Conservation (phyloP, 2,888 invertebrate genomes). For the Drosophila vallismaia region DNA sequence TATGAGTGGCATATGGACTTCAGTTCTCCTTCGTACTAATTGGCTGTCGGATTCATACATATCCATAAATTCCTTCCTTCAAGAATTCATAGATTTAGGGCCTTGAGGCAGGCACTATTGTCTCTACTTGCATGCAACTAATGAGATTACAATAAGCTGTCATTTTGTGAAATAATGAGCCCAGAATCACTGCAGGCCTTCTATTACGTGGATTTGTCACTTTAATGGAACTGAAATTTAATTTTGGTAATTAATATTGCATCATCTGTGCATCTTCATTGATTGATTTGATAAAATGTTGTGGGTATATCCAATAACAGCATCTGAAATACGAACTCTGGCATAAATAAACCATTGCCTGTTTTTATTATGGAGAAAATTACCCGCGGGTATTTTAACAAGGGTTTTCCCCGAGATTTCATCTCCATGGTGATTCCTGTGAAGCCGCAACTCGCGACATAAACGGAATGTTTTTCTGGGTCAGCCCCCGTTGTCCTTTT, state of each 20-base stretch:
- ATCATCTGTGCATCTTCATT: conserved; percentile 15
- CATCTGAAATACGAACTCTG: conserved; percentile 1
- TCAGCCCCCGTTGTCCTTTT: conserved; percentile 25
- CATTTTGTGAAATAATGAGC: conserved; percentile 14
- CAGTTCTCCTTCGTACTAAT: conserved; percentile 15
- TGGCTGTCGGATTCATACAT: conserved; percentile 14
- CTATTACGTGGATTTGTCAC: conserved; percentile 6
- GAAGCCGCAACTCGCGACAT: conserved; percentile 22
- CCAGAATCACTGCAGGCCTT: not conserved
- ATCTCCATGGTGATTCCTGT: conserved; percentile 37
- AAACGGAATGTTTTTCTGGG: conserved; percentile 49
- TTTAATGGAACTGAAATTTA: conserved; percentile 15
- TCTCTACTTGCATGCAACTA: not conserved
- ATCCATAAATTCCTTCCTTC: not conserved
- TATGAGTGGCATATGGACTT: conserved; percentile 34
- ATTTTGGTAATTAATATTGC: conserved; percentile 32
- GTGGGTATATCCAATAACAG: not conserved
- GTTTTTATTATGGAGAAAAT: conserved; percentile 11
- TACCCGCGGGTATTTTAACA: conserved; percentile 12
- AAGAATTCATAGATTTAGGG: conserved; percentile 11
- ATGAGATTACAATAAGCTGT: conserved; percentile 26
- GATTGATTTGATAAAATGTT: conserved; percentile 23
- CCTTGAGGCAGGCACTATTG: conserved; percentile 3
- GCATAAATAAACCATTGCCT: not conserved
- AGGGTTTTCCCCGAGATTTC: conserved; percentile 19